phyloP scores from a whole-genome alignment of 2,888 invertebrate genomes.

The Yponomeuta cagnagella region DNA sequence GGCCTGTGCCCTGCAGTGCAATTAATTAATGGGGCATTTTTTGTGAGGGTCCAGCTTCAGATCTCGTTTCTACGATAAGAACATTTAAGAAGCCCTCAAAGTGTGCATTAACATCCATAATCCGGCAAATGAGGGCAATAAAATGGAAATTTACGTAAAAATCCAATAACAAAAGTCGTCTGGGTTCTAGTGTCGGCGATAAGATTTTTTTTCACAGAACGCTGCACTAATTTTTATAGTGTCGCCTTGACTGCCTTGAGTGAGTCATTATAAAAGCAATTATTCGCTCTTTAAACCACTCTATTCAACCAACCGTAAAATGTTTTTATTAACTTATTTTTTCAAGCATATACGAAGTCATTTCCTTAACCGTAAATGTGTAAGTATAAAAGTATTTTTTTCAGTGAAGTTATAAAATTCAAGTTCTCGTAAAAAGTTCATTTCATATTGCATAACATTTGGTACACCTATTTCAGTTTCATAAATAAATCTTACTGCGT shows the following conservation, averaged over 20 bases:
- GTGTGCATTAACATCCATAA: conserved; percentile 50
- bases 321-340: background rate
- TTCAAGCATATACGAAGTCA: background rate
- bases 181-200: background rate
- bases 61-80: conserved; percentile 22
- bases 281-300: conserved; percentile 1
- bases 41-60: background rate
- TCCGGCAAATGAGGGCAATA: conserved; percentile 51
- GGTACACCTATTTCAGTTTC: background rate
- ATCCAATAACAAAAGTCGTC: conserved; percentile 34
- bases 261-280: conserved; percentile 8
- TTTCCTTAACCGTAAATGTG: background rate
- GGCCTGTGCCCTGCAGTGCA: too few species aligned
- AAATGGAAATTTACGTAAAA: conserved; percentile 54
- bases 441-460: background rate
- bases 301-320: background rate
- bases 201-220: conserved; percentile 10
- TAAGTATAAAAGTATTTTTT: background rate
- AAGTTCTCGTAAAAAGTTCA: background rate
- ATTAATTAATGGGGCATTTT: background rate
- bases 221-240: conserved; percentile 11
- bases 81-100: conserved; percentile 32
- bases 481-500: background rate
- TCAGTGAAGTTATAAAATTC: background rate
- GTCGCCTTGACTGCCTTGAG: conserved; percentile 11